phyloP scores from a whole-genome alignment of 2,113 vertebrate species.

The Parus major region DNA sequence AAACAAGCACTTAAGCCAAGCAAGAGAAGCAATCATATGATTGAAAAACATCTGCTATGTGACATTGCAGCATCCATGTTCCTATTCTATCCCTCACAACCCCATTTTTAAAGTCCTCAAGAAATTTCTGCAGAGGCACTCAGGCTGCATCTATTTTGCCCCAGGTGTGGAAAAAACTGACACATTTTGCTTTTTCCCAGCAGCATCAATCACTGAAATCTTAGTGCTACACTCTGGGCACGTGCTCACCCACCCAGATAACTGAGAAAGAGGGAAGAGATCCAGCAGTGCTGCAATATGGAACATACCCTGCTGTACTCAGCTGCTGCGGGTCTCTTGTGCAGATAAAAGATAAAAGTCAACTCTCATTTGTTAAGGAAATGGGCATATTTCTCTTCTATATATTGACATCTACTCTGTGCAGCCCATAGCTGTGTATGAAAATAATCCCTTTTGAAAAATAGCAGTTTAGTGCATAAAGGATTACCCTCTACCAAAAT shows the following conservation, averaged over 20 bases:
- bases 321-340: conserved; percentile 20
- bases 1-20: neutral
- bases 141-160: neutral
- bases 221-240: conserved; percentile 11
- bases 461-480: neutral
- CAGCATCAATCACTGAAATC: conserved; percentile 41
- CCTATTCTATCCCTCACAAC: neutral
- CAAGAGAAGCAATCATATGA: neutral
- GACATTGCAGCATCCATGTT: neutral
- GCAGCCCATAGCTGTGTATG: neutral
- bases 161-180: neutral
- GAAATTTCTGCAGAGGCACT: neutral
- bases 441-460: neutral
- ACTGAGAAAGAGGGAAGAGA: conserved; percentile 1
- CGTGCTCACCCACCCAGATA: conserved; percentile 15
- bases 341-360: conserved; percentile 8
- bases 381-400: neutral
- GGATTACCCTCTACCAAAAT: neutral
- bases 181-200: neutral
- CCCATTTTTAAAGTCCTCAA: neutral
- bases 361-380: conserved; percentile 30
- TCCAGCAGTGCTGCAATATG: conserved; percentile 11
- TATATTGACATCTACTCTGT: neutral
- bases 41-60: neutral
- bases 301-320: neutral